Evolutionary conservation across 2,113 vertebrate genomes (phyloP).

Genomic region (Vireo altiloquus): DNA sequence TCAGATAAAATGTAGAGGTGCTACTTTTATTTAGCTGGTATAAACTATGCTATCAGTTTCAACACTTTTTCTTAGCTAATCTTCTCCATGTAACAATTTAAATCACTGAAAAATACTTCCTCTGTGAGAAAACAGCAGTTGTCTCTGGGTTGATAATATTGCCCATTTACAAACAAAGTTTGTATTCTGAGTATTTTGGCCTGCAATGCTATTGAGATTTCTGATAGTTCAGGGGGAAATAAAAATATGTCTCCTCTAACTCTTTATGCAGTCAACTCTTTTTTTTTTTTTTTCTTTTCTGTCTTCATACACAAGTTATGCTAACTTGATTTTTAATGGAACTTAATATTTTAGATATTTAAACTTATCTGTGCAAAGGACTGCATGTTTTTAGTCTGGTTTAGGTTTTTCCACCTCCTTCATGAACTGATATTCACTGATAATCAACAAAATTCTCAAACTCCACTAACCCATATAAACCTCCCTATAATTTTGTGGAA

Average conservation of each 20-base stretch:
- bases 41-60: not conserved
- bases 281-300: not conserved
- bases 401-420: not conserved
- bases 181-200: not conserved
- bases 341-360: not conserved
- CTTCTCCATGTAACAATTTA: not conserved
- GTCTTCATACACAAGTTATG: not conserved
- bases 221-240: not conserved
- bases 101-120: not conserved
- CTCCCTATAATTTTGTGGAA: not conserved
- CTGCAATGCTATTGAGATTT: not conserved
- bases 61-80: not conserved
- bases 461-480: not conserved
- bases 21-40: not conserved
- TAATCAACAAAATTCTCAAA: not conserved
- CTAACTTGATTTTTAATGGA: not conserved
- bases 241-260: not conserved
- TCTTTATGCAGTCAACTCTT: fast-evolving
- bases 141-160: not conserved
- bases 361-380: not conserved
- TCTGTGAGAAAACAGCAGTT: not conserved
- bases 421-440: not conserved
- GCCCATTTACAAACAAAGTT: not conserved
- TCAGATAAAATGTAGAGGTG: not conserved
- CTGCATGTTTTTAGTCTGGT: not conserved